phyloP scores from a whole-genome alignment of 2,797 vertebrate species.

The Chloroceryle inda region DNA sequence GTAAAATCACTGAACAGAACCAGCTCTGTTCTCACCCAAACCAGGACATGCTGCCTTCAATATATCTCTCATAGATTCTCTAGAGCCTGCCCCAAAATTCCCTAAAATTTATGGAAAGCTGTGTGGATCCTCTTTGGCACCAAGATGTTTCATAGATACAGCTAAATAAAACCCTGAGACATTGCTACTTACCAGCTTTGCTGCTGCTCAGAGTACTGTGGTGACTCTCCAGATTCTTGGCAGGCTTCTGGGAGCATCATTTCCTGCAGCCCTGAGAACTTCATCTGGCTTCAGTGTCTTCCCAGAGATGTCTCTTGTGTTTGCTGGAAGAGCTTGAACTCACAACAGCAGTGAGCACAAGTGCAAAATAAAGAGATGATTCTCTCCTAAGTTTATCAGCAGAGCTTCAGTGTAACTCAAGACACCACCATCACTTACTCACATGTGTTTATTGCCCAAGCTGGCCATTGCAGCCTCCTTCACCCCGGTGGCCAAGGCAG shows the following conservation, averaged over 20 bases:
- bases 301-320: neutral
- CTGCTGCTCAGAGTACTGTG: neutral
- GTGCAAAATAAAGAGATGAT: neutral
- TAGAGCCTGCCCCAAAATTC: neutral
- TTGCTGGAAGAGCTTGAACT: neutral
- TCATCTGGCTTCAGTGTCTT: accelerated
- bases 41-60: neutral
- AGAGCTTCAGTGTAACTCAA: neutral
- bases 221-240: neutral
- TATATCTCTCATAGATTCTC: neutral
- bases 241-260: neutral
- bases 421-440: too few relatives aligned
- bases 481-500: accelerated
- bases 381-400: neutral
- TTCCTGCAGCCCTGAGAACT: neutral
- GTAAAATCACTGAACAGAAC: too few relatives aligned
- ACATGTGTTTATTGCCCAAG: accelerated
- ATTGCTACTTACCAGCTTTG: neutral
- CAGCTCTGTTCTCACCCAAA: too few relatives aligned
- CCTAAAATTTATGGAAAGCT: neutral
- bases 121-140: neutral
- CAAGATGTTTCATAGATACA: neutral
- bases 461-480: neutral
- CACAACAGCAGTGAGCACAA: accelerated
- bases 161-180: neutral